Conservation (phyloP, 2,888 invertebrate genomes). For the Osedax frankpressi region DNA sequence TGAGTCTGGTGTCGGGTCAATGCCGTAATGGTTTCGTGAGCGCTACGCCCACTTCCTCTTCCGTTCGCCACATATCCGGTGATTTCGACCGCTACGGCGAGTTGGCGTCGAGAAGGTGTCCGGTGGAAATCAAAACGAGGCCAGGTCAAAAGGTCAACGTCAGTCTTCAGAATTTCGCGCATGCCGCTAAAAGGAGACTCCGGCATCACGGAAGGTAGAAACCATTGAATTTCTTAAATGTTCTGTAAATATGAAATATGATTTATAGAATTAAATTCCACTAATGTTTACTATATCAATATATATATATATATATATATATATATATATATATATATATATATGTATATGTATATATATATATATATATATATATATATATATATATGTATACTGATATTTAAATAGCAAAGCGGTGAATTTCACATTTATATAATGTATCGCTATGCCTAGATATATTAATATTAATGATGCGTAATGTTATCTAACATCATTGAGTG, state of each 20-base stretch:
- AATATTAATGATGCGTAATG: no score
- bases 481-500: no score
- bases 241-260: no score
- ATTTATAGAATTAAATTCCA: no score
- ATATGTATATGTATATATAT: background rate
- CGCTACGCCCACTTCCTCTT: background rate
- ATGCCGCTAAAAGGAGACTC: background rate
- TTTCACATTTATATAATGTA: no score
- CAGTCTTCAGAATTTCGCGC: slow-evolving; percentile 9
- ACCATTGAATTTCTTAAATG: no score
- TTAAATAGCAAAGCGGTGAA: no score
- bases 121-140: background rate
- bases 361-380: background rate
- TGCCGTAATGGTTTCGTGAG: background rate
- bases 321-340: background rate
- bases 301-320: background rate
- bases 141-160: slow-evolving; percentile 5
- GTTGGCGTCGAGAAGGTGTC: slow-evolving; percentile 1
- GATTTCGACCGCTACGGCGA: slow-evolving; percentile 1
- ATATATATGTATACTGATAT: background rate
- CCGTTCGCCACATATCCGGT: slow-evolving; percentile 1
- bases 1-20: background rate
- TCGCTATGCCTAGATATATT: no score
- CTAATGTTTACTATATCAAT: background rate
- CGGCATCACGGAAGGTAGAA: slow-evolving; percentile 1